Conservation (phyloP, 2,113 vertebrate species). For the Synchiropus splendidus region DNA sequence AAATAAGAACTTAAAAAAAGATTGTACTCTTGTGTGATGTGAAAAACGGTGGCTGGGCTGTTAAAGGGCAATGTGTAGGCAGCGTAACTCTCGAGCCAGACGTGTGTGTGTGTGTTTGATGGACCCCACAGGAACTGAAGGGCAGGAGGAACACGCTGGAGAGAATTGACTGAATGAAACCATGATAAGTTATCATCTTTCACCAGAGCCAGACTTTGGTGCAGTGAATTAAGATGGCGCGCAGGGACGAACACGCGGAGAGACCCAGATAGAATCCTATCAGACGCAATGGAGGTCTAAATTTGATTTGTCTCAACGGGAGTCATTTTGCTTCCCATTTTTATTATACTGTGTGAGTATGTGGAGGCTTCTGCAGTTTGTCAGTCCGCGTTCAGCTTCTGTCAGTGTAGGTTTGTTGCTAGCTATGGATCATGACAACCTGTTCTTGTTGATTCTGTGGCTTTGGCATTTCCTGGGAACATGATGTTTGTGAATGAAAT, state of each 20-base stretch:
- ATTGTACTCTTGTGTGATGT: too few relatives aligned
- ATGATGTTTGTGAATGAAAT: too few relatives aligned
- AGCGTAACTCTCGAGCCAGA: background rate
- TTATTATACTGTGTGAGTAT: slow-evolving; percentile 5
- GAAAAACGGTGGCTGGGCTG: too few relatives aligned
- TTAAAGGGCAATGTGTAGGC: too few relatives aligned
- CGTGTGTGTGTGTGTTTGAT: slow-evolving; percentile 11
- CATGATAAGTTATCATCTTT: slow-evolving; percentile 35
- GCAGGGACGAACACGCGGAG: slow-evolving; percentile 11
- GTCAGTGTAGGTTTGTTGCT: too few relatives aligned
- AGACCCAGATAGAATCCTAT: slow-evolving; percentile 16
- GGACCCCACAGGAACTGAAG: slow-evolving; percentile 33
- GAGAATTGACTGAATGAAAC: slow-evolving; percentile 22
- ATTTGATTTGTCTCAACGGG: slow-evolving; percentile 2
- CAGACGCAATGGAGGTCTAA: slow-evolving; percentile 10
- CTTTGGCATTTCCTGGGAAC: too few relatives aligned
- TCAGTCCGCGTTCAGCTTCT: too few relatives aligned
- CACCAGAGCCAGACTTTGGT: slow-evolving; percentile 19
- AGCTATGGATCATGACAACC: too few relatives aligned
- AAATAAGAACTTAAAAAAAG: too few relatives aligned
- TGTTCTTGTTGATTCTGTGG: too few relatives aligned
- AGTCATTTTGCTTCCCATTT: too few relatives aligned
- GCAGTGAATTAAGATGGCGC: slow-evolving; percentile 34
- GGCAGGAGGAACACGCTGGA: slow-evolving; percentile 30
- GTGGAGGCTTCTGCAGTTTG: too few relatives aligned